These are phyloP conservation scores for Ceratoteleas bidentatus DNA, from an alignment of 1,140 invertebrate species.

Conservation along the genomic window DNA sequence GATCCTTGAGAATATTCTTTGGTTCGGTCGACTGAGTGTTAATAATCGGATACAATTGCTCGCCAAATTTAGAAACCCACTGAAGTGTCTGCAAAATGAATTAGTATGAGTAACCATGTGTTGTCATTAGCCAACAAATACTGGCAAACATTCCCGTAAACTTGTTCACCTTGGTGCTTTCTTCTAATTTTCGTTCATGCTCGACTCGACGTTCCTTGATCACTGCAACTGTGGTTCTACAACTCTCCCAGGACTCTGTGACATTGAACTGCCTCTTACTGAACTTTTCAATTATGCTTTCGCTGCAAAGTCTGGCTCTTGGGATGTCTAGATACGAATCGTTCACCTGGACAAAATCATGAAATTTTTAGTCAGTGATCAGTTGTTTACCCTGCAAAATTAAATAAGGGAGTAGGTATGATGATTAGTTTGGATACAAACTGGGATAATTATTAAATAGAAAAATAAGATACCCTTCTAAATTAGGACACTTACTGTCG, in stretches of 20 bases:
- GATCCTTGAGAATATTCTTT: too few relatives aligned
- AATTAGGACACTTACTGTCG: too few relatives aligned
- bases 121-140: too few relatives aligned
- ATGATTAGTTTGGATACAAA: too few relatives aligned
- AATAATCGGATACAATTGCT: slow-evolving; percentile 89
- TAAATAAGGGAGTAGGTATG: too few relatives aligned
- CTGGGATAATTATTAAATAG: too few relatives aligned
- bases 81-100: slow-evolving; percentile 85
- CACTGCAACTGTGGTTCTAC: slow-evolving; percentile 84
- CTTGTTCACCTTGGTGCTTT: slow-evolving; percentile 86
- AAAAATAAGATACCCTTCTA: too few relatives aligned
- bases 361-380: too few relatives aligned
- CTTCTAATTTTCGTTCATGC: slow-evolving; percentile 87
- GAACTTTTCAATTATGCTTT: slow-evolving; percentile 87
- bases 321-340: slow-evolving; percentile 89
- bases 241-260: slow-evolving; percentile 86
- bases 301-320: slow-evolving; percentile 85
- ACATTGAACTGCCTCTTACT: slow-evolving; percentile 85
- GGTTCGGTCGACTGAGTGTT: slow-evolving; percentile 84
- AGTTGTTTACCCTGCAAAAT: too few relatives aligned
- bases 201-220: slow-evolving; percentile 85
- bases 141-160: too few relatives aligned
- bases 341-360: slow-evolving; percentile 86
- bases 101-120: too few relatives aligned
- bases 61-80: slow-evolving; percentile 88